Evolutionary conservation across 2,888 invertebrate genomes (phyloP).

Genomic region (Pyrrhia umbra): DNA sequence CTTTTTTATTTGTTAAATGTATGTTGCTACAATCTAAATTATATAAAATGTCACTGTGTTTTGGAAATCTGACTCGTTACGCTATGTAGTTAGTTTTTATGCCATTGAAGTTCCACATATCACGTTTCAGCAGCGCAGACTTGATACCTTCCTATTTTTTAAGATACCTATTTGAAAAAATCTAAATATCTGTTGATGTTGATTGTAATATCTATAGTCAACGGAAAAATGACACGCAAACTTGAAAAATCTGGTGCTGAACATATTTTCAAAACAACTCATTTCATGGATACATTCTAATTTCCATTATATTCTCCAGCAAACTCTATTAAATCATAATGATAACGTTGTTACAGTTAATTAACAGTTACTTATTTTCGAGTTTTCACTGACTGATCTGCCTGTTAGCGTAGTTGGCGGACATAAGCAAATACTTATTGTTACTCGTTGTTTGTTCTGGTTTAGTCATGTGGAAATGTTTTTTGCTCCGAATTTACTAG

Average conservation of each 20-base stretch:
- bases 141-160: too few relatives aligned
- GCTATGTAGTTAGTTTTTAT: too few relatives aligned
- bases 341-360: constrained; percentile 26
- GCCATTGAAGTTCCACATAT: too few relatives aligned
- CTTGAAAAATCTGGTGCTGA: constrained; percentile 2
- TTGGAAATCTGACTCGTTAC: too few relatives aligned
- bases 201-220: too few relatives aligned
- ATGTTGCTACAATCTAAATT: too few relatives aligned
- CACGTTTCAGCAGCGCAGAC: too few relatives aligned
- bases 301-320: constrained; percentile 19
- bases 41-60: too few relatives aligned
- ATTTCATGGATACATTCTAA: constrained; percentile 16
- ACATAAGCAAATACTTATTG: constrained; percentile 42
- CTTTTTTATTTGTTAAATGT: too few relatives aligned
- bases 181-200: too few relatives aligned
- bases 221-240: neutral
- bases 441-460: constrained; percentile 37
- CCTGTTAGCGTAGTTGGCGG: constrained; percentile 42
- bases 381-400: constrained; percentile 34
- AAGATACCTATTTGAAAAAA: too few relatives aligned
- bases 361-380: constrained; percentile 32
- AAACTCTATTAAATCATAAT: constrained; percentile 22
- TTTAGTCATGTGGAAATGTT: constrained; percentile 56
- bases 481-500: constrained; percentile 50
- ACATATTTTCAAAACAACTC: constrained; percentile 15